A percentile compares a stretch with the other conserved stretches of the same genome.
Conservation (phyloP, 2,888 invertebrate genomes). For the Pseudococcus jackbeardsleyi region DNA sequence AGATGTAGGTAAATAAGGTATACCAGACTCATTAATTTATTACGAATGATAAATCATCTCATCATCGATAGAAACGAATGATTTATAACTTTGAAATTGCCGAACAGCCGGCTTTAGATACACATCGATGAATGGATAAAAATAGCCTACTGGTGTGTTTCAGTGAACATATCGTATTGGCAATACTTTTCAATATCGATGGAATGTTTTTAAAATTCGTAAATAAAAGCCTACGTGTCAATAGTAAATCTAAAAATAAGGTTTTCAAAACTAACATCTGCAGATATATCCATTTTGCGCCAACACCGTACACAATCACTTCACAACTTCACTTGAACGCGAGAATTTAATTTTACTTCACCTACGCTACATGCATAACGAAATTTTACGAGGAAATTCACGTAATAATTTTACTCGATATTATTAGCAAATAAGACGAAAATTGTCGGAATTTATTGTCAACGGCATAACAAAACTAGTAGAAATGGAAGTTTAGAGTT, state of each 20-base stretch:
- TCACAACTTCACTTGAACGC: background rate
- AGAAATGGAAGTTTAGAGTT: background rate
- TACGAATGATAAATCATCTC: background rate
- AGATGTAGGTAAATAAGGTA: background rate
- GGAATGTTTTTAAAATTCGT: constrained; percentile 17
- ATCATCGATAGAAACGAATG: background rate
- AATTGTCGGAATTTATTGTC: background rate
- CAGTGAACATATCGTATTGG: background rate
- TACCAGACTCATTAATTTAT: background rate
- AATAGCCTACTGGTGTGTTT: background rate
- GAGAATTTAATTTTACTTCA: background rate
- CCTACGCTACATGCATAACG: background rate
- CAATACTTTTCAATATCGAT: constrained; percentile 22
- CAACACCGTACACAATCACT: constrained; percentile 19
- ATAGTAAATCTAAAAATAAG: constrained; percentile 52
- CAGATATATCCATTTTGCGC: constrained; percentile 68
- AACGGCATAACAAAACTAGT: background rate
- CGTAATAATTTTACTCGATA: background rate
- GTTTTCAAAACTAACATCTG: constrained; percentile 68
- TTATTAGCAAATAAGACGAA: background rate
- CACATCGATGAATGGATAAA: background rate
- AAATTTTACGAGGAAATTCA: background rate
- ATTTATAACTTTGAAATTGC: background rate
- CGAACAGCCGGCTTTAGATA: background rate
- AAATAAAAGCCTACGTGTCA: constrained; percentile 43